Evolutionary conservation across 2,888 invertebrate genomes (phyloP), one percentile per base, ranked within the genome.

Genomic region (Colletes collaris): DNA sequence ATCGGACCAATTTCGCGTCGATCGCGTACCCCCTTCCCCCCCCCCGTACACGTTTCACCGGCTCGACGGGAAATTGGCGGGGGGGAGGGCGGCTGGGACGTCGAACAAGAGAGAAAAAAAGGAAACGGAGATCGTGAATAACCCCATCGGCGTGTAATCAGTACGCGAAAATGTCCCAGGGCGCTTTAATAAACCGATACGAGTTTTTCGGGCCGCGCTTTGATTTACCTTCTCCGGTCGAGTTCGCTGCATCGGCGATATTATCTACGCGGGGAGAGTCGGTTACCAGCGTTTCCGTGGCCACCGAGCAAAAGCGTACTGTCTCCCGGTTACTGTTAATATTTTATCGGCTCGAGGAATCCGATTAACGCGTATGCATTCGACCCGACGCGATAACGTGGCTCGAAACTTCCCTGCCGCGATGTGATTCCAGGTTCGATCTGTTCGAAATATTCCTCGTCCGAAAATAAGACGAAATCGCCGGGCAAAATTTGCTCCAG

Each of bases 111-210:
- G 10, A 46, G 11, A n/a, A 19, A 72, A 72, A 67, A 78, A 78
- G 75, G 81, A 83, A 83, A 87, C 76, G 78, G 76, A 82, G 76
- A 58, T 83, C 76, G 83, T 79, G 86, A 87, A 87, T 87, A 87
- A 87, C 76, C 74, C 86, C 77, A 87, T 87, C 79, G 82, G 75
- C 77, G 80, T 87, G 87, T 87, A 86, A 86, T 86, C 86, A 82
- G 80, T 76, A 78, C 81, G 68, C 53, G 84, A 78, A 81, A 82
- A 87, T 87, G 76, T 86, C 79, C 86, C 78, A 58, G 55, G 83
- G 76, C 83, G 85, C 70, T 86, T 85, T 86, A 86, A 87, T 86
- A 85, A 87, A 86, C 83, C 85, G 85, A 85, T 85, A 85, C 68
- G 62, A 76, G 76, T 78, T 83, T 80, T 77, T 83, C 67, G 64